Conservation (phyloP, 2,888 invertebrate species). For the Nasonia oneida region DNA sequence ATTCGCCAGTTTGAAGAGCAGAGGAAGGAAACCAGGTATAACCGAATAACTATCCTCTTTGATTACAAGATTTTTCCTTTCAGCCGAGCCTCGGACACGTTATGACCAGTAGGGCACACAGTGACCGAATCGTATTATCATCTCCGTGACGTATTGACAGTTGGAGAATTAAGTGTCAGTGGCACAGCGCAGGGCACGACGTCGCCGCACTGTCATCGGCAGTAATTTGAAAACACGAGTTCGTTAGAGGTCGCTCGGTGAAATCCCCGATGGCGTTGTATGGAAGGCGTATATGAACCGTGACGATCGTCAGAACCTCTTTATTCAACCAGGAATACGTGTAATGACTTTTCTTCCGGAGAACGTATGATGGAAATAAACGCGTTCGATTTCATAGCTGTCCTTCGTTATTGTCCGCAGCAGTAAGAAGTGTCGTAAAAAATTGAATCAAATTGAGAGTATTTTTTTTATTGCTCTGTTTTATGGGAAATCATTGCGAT, state of each 20-base stretch:
- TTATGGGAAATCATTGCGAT: background rate
- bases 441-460: background rate
- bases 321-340: background rate
- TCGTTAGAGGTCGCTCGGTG: constrained; percentile 21
- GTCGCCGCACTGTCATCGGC: constrained; percentile 29
- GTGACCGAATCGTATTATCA: constrained; percentile 34
- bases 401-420: background rate
- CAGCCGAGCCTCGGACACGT: background rate
- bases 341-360: constrained; percentile 35
- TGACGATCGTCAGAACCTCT: background rate
- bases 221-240: constrained; percentile 53
- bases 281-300: background rate
- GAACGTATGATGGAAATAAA: constrained; percentile 6
- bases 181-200: background rate
- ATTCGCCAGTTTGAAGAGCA: background rate
- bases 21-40: background rate
- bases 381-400: background rate
- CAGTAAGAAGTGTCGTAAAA: background rate
- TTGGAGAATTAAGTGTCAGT: constrained; percentile 54
- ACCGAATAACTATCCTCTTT: constrained; percentile 16
- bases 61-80: background rate
- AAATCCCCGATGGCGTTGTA: background rate
- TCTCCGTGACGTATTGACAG: constrained; percentile 52
- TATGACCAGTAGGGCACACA: background rate
- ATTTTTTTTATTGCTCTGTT: background rate